Conservation (phyloP, 2,888 invertebrate species). For the Eilema depressum region DNA sequence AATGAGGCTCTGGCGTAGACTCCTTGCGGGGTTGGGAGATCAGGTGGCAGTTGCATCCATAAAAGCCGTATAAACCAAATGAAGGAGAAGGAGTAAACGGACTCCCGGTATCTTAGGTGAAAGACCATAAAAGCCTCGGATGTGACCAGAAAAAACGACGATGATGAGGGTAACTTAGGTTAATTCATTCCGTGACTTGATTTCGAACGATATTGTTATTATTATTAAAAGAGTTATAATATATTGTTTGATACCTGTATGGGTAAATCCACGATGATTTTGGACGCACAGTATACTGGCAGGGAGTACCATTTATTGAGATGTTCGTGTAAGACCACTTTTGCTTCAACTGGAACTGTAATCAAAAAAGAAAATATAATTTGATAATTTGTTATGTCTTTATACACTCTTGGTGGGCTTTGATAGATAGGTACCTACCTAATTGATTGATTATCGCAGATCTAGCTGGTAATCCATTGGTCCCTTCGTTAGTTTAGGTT, state of each 20-base stretch:
- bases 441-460: too few relatives aligned
- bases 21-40: too few relatives aligned
- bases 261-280: slow-evolving; percentile 91
- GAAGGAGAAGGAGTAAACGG: not conserved
- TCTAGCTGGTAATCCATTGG: too few relatives aligned
- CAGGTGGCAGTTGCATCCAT: too few relatives aligned
- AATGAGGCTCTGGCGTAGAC: too few relatives aligned
- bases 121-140: not conserved
- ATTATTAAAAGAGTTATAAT: not conserved
- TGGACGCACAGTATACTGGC: slow-evolving; percentile 91
- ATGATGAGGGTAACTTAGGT: not conserved
- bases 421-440: too few relatives aligned
- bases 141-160: not conserved
- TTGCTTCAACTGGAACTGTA: slow-evolving; percentile 91
- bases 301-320: slow-evolving; percentile 93
- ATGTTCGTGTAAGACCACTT: slow-evolving; percentile 91
- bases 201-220: too few relatives aligned
- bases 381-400: too few relatives aligned
- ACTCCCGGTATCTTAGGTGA: not conserved
- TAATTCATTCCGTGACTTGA: not conserved
- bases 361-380: not conserved
- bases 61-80: too few relatives aligned
- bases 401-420: too few relatives aligned
- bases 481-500: too few relatives aligned
- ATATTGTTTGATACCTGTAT: slow-evolving; percentile 86